Conservation (phyloP, 2,113 vertebrate species). For the Datnioides undecimradiatus region DNA sequence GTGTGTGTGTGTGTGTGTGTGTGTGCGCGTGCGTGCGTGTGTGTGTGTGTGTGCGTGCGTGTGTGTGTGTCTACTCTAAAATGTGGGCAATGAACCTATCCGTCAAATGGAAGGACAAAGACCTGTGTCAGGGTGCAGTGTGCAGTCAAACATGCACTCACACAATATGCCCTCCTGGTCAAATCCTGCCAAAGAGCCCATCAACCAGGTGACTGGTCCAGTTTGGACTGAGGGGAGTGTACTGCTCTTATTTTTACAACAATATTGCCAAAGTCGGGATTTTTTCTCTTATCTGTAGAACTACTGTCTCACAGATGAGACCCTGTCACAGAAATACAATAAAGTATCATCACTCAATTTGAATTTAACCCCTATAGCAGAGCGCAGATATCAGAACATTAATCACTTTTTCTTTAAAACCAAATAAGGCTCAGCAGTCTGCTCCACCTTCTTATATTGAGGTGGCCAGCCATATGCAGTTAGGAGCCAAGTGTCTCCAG, state of each 20-base stretch:
- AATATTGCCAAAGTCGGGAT: neutral
- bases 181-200: constrained; percentile 11
- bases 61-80: constrained; percentile 62
- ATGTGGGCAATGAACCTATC: constrained; percentile 83
- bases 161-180: constrained; percentile 1
- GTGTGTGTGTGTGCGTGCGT: constrained; percentile 37
- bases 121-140: constrained; percentile 82
- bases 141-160: constrained; percentile 64
- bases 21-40: constrained; percentile 35
- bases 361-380: neutral
- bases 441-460: neutral
- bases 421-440: neutral
- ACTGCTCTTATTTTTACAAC: constrained; percentile 36
- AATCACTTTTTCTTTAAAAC: neutral
- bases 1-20: constrained; percentile 45
- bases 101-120: constrained; percentile 88
- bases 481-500: neutral
- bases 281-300: no score
- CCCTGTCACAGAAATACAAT: neutral
- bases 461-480: neutral
- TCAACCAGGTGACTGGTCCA: constrained; percentile 41
- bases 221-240: constrained; percentile 53
- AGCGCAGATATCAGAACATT: neutral
- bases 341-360: neutral
- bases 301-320: no score